These are phyloP conservation scores for Epistrophe eligans DNA, from an alignment of 2,888 invertebrate genomes.

Conservation along the genomic window DNA sequence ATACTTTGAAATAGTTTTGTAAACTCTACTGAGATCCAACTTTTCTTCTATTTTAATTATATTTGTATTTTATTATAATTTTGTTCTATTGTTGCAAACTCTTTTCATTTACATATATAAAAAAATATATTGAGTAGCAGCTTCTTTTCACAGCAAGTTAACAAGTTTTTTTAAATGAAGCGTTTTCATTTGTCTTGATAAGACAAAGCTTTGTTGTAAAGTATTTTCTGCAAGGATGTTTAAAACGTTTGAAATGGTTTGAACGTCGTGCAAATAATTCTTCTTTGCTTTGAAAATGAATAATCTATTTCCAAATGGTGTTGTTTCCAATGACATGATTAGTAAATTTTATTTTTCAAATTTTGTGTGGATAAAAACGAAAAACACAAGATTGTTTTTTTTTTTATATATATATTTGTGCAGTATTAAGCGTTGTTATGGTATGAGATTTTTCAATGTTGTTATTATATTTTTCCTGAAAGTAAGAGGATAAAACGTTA, in stretches of 20 bases:
- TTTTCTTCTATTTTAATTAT: not conserved
- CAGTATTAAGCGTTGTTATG: not conserved
- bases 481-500: not conserved
- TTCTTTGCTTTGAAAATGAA: not conserved
- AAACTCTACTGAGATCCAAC: slow-evolving; percentile 20
- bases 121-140: not conserved
- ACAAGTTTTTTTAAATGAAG: not conserved
- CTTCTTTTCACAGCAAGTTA: not conserved
- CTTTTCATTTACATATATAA: not conserved
- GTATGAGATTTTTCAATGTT: not conserved
- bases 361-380: not conserved
- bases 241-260: not conserved
- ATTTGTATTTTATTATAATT: not conserved
- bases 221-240: not conserved
- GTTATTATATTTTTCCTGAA: not conserved
- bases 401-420: too few relatives aligned
- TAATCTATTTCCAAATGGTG: not conserved
- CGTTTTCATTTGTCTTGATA: not conserved
- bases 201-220: not conserved
- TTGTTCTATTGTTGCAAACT: not conserved
- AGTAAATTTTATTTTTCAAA: slow-evolving; percentile 6
- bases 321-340: slow-evolving; percentile 21
- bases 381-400: not conserved
- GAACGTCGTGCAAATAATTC: not conserved
- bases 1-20: not conserved